phyloP scores from a whole-genome alignment of 2,888 invertebrate species.

The Hedychridium roseum region DNA sequence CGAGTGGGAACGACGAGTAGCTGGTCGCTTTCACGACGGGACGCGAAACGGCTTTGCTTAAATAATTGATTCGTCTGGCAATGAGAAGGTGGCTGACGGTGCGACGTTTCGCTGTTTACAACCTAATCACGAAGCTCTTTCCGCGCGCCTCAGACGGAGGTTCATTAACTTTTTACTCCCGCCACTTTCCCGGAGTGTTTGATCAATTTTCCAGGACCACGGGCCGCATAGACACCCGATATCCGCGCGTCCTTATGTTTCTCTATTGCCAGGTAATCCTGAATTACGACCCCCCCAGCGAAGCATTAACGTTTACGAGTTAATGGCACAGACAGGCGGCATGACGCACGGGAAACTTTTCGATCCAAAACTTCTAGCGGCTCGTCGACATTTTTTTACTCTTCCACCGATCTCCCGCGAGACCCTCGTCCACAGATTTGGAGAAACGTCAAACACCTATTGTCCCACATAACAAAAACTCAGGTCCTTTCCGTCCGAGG shows the following conservation, averaged over 20 bases:
- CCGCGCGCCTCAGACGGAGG: too few species aligned
- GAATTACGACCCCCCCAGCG: constrained; percentile 29
- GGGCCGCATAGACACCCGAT: neutral
- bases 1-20: too few species aligned
- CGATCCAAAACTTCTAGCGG: constrained; percentile 32
- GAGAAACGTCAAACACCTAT: too few species aligned
- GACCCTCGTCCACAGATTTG: too few species aligned
- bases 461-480: too few species aligned
- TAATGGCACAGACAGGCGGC: constrained; percentile 22
- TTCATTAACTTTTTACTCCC: constrained; percentile 14
- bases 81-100: too few species aligned
- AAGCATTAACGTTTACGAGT: constrained; percentile 33
- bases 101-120: constrained; percentile 3
- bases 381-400: too few species aligned
- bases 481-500: too few species aligned
- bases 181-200: constrained; percentile 2
- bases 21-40: too few species aligned
- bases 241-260: neutral
- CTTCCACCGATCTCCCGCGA: too few species aligned
- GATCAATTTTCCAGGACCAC: constrained; percentile 21
- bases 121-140: constrained; percentile 6
- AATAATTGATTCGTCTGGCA: too few species aligned
- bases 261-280: constrained; percentile 28
- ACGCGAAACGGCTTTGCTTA: too few species aligned
- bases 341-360: constrained; percentile 32